Percentiles rank a stretch among this genome's conserved stretches.
Evolutionary conservation across 2,113 vertebrate species (phyloP).

Genomic region (Siphamia tubifer): DNA sequence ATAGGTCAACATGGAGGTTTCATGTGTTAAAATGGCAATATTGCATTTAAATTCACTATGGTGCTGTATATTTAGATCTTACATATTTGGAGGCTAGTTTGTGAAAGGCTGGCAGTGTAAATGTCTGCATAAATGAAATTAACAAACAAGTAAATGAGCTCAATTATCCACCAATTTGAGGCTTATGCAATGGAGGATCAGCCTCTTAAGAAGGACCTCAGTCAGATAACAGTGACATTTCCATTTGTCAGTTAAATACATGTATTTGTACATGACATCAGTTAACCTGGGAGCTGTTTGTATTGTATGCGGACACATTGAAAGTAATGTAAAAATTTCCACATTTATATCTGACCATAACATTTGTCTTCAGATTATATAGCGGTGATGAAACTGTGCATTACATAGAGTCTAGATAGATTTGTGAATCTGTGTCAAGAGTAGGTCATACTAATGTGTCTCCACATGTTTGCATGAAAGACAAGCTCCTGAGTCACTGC

Average conservation of each 20-base stretch:
- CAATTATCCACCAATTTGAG: background rate
- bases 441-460: background rate
- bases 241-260: too few relatives aligned
- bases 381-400: background rate
- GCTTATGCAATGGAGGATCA: background rate
- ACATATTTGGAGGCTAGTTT: background rate
- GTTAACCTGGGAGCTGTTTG: background rate
- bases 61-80: constrained; percentile 1
- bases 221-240: too few relatives aligned
- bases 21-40: background rate
- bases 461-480: background rate
- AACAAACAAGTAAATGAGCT: background rate
- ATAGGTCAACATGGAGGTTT: background rate
- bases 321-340: background rate
- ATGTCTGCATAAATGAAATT: background rate
- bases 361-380: background rate
- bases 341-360: background rate
- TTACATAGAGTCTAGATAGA: background rate
- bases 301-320: background rate
- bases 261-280: too few relatives aligned
- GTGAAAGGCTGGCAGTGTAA: background rate
- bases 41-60: background rate
- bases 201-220: too few relatives aligned
- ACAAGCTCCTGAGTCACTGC: background rate
- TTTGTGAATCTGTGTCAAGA: background rate